These are phyloP conservation scores for Apis mellifera DNA, from an alignment of 1,140 invertebrate genomes.

Conservation along the genomic window DNA sequence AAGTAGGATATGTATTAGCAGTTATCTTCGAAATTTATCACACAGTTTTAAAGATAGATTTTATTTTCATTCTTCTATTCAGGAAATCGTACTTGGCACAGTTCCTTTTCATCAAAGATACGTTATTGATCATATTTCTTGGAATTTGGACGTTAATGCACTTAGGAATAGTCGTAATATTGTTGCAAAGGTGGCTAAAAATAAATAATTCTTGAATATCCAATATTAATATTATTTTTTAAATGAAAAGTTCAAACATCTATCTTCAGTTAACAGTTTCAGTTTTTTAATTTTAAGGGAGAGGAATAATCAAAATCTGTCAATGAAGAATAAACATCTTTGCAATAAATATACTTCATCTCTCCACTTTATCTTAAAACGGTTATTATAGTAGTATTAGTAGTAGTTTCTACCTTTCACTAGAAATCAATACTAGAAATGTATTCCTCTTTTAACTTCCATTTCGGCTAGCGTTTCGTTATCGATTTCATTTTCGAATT, in stretches of 20 bases:
- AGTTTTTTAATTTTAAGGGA: not conserved
- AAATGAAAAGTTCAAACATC: not conserved
- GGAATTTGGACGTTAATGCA: not conserved
- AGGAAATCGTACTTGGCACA: conserved; percentile 40
- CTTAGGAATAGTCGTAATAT: not conserved
- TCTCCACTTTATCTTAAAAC: not conserved
- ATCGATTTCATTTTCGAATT: conserved; percentile 11
- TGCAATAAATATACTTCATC: not conserved
- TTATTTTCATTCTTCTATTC: not conserved
- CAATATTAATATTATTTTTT: not conserved
- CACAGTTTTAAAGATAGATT: not conserved
- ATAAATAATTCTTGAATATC: not conserved
- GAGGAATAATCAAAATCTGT: not conserved
- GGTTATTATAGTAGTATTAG: not conserved
- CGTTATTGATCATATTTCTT: conserved; percentile 21
- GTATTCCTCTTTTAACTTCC: not conserved
- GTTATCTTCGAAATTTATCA: too few relatives aligned
- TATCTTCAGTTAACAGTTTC: not conserved
- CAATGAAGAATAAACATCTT: not conserved
- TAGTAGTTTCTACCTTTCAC: not conserved
- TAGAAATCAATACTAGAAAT: conserved; percentile 1
- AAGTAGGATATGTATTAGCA: too few relatives aligned
- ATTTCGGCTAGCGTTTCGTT: conserved; percentile 22
- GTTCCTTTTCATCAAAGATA: conserved; percentile 2
- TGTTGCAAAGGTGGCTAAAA: not conserved